phyloP scores from a whole-genome alignment of 2,113 vertebrate species.

The Noctilio leporinus region DNA sequence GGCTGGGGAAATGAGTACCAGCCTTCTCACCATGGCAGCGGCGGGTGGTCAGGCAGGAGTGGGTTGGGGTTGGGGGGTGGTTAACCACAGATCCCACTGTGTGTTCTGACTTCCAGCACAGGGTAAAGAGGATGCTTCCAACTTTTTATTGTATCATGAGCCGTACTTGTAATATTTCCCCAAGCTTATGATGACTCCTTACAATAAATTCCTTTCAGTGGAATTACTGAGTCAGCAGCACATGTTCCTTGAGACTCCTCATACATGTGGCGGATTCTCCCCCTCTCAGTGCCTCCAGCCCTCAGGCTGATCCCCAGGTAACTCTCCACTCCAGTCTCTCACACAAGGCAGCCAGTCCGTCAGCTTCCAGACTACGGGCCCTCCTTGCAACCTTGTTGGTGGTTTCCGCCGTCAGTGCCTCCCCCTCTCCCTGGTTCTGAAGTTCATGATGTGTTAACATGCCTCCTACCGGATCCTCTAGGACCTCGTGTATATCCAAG shows the following conservation, averaged over 20 bases:
- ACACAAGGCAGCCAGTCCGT: rapidly evolving
- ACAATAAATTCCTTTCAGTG: slow-evolving; percentile 1
- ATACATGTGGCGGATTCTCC: rapidly evolving
- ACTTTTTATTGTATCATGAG: neutral
- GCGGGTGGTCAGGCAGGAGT: neutral
- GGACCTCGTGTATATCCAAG: neutral
- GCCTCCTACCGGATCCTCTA: neutral
- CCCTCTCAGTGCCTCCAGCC: neutral
- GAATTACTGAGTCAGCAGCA: neutral
- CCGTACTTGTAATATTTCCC: neutral
- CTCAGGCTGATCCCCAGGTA: rapidly evolving
- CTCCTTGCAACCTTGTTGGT: rapidly evolving
- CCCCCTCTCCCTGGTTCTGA: no score
- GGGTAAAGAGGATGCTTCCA: neutral
- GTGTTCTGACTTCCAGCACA: neutral
- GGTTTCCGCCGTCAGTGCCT: rapidly evolving
- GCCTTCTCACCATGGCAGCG: neutral
- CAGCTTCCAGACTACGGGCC: rapidly evolving
- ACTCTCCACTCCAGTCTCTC: rapidly evolving
- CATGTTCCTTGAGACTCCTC: neutral
- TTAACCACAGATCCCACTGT: neutral
- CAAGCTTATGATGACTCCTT: neutral
- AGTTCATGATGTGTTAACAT: neutral
- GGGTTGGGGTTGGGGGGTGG: no score
- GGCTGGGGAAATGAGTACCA: neutral